phyloP scores from a whole-genome alignment of 2,888 invertebrate genomes.

The Hyalella azteca region DNA sequence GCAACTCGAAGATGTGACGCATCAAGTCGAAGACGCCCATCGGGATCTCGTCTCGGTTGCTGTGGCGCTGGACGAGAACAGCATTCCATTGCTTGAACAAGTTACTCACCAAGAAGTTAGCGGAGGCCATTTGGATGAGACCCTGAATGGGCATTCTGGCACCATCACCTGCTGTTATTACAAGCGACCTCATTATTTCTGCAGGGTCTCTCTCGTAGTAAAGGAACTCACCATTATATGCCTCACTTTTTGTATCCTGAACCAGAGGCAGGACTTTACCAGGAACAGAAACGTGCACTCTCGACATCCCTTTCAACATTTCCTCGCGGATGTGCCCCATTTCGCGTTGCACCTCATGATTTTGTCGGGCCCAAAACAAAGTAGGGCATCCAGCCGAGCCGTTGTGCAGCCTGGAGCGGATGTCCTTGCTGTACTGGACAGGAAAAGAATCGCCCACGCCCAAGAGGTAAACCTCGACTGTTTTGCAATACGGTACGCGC shows the following conservation, averaged over 20 bases:
- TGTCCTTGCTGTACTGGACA: constrained; percentile 44
- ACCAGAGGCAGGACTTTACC: constrained; percentile 29
- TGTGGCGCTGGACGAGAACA: constrained; percentile 44
- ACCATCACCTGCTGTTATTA: background rate
- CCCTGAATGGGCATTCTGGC: background rate
- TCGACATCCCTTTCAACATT: background rate
- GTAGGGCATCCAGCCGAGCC: constrained; percentile 45
- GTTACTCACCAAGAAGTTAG: background rate
- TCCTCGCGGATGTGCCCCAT: background rate
- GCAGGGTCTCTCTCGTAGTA: constrained; percentile 11
- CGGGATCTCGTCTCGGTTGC: constrained; percentile 4
- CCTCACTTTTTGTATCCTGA: background rate
- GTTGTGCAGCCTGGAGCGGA: constrained; percentile 47
- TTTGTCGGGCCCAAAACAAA: constrained; percentile 42
- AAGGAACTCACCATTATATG: constrained; percentile 40
- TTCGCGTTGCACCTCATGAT: background rate
- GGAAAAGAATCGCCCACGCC: constrained; percentile 41
- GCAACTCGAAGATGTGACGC: constrained; percentile 6
- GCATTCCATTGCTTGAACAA: constrained; percentile 47
- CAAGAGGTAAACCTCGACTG: constrained; percentile 38
- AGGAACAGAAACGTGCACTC: constrained; percentile 23
- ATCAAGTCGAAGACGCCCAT: constrained; percentile 39
- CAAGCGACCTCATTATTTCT: background rate
- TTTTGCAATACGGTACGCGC: constrained; percentile 18
- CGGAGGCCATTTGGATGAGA: background rate